Percentiles rank a stretch among this genome's conserved stretches.
Conservation (phyloP, 2,888 invertebrate genomes). For the Candidula unifasciata region DNA sequence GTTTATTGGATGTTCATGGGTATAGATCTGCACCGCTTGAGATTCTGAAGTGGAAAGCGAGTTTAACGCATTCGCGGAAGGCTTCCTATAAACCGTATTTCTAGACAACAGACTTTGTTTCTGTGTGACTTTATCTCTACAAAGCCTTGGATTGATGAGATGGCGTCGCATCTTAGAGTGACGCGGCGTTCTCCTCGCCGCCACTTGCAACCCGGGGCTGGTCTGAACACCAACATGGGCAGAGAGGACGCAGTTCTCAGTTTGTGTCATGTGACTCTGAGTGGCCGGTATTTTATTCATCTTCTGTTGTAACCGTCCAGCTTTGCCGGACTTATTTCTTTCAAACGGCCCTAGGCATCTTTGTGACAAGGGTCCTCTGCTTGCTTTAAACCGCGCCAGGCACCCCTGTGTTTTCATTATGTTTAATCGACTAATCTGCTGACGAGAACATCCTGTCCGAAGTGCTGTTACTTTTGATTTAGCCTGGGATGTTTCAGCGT, state of each 20-base stretch:
- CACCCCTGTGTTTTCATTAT: neutral
- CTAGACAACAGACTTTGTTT: neutral
- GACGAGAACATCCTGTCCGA: neutral
- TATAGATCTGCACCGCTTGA: too few relatives aligned
- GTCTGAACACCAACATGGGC: conserved; percentile 39
- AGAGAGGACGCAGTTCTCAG: neutral
- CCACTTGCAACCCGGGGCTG: neutral
- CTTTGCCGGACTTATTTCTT: neutral
- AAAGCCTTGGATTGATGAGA: neutral
- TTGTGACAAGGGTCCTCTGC: neutral
- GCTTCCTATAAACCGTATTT: neutral
- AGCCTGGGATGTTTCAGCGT: neutral
- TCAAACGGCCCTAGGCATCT: neutral
- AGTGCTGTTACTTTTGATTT: neutral
- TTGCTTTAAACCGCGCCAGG: neutral
- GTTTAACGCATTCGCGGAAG: neutral
- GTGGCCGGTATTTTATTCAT: neutral
- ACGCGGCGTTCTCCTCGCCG: neutral
- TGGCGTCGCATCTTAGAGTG: neutral
- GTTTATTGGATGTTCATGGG: too few relatives aligned
- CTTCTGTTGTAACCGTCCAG: too few relatives aligned
- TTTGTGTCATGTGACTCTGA: conserved; percentile 39
- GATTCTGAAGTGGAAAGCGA: too few relatives aligned
- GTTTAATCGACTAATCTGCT: neutral
- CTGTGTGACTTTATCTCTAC: neutral